phyloP scores from a whole-genome alignment of 1,140 invertebrate species.

The Anastatus disparis region DNA sequence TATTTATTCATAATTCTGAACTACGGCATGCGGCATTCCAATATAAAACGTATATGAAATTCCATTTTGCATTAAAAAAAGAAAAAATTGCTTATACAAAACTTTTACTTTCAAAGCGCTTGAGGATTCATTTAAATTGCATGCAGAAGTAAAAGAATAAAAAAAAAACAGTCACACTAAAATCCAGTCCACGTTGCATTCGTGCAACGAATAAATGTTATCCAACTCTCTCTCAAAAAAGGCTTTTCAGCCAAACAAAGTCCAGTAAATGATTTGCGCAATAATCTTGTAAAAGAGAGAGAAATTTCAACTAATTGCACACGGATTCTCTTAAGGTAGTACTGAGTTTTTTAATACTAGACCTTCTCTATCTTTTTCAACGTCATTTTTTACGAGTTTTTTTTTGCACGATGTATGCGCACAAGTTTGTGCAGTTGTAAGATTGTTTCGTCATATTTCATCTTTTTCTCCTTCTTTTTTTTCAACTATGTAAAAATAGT shows the following conservation, averaged over 20 bases:
- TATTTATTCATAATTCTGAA: no score
- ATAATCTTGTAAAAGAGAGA: no score
- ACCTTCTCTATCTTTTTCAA: background rate
- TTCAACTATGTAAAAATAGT: no score
- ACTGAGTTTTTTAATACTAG: background rate
- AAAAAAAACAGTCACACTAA: background rate
- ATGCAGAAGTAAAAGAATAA: background rate
- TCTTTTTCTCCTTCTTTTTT: background rate
- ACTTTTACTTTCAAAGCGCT: constrained; percentile 7
- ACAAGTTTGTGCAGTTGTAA: background rate
- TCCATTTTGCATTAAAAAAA: no score
- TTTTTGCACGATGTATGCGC: constrained; percentile 6
- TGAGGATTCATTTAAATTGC: background rate
- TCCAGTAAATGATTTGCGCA: background rate
- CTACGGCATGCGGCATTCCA: no score
- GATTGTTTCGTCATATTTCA: constrained; percentile 13
- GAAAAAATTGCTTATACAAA: background rate
- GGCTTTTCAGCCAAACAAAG: background rate
- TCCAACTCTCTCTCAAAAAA: background rate
- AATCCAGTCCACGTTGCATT: background rate
- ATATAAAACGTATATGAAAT: no score
- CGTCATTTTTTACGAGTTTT: constrained; percentile 22
- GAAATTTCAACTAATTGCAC: constrained; percentile 2
- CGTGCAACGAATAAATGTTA: background rate
- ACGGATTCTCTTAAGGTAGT: background rate